Conservation (phyloP, 2,797 vertebrate genomes). For the Gymnothorax javanicus region DNA sequence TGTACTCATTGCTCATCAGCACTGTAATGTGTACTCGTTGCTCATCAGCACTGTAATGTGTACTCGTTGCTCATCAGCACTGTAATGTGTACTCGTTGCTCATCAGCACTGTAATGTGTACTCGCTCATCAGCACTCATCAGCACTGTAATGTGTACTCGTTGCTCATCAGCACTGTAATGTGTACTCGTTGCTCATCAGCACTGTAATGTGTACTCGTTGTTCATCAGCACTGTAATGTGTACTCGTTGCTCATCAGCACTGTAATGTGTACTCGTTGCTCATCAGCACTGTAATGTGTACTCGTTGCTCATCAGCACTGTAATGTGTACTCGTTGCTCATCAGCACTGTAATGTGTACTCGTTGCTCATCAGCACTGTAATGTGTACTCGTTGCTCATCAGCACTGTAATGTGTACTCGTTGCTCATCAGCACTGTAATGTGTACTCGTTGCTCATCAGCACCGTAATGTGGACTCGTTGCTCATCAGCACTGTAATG, state of each 20-base stretch:
- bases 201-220: neutral
- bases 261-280: neutral
- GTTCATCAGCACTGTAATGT: no score
- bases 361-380: conserved; percentile 1
- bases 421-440: neutral
- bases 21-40: neutral
- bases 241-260: conserved; percentile 1
- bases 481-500: neutral
- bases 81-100: neutral
- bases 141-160: neutral
- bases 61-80: conserved; percentile 10
- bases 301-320: conserved; percentile 5
- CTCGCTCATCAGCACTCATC: no score
- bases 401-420: no score
- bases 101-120: no score
- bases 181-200: neutral
- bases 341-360: no score
- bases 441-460: neutral
- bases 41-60: no score
- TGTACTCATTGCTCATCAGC: neutral
- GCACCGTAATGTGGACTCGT: no score
- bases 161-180: neutral
- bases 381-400: neutral
- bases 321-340: neutral
- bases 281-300: no score